phyloP scores from a whole-genome alignment of 2,888 invertebrate genomes.

The Pollenia angustigena region DNA sequence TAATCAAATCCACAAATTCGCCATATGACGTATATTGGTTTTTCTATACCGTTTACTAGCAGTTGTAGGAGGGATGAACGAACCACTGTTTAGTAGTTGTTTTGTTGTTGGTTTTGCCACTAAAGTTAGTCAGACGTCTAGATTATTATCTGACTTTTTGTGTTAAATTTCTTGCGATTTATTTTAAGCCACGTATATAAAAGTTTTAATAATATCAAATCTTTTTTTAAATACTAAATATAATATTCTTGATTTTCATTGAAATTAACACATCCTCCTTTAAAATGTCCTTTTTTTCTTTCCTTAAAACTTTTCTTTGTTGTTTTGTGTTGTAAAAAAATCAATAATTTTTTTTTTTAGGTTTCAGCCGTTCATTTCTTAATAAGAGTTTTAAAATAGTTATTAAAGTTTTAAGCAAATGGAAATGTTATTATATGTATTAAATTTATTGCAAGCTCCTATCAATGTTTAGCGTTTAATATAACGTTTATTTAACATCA shows the following conservation, averaged over 20 bases:
- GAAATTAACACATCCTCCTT: not conserved
- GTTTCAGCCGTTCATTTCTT: slow-evolving; percentile 17
- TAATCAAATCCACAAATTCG: slow-evolving; percentile 36
- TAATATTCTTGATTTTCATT: slow-evolving; percentile 7
- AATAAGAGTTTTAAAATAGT: slow-evolving; percentile 2
- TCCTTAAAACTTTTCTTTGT: slow-evolving; percentile 12
- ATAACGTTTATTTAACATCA: slow-evolving; percentile 25
- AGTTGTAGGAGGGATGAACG: slow-evolving; percentile 50
- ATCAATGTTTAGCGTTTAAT: slow-evolving; percentile 28
- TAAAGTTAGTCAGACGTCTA: slow-evolving; percentile 54
- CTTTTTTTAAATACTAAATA: not conserved
- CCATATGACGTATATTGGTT: slow-evolving; percentile 37
- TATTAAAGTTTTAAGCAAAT: not conserved
- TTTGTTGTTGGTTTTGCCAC: slow-evolving; percentile 45
- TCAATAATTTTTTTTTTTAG: slow-evolving; percentile 55
- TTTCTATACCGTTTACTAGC: not conserved
- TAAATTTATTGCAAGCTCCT: slow-evolving; percentile 7
- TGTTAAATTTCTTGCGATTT: slow-evolving; percentile 11
- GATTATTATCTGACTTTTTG: slow-evolving; percentile 51
- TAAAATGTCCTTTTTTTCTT: not conserved
- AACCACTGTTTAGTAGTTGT: slow-evolving; percentile 11
- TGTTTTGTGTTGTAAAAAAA: slow-evolving; percentile 55
- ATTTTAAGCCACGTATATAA: slow-evolving; percentile 48
- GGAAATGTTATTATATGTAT: slow-evolving; percentile 4
- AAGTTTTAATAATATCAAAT: not conserved